Base-by-base conservation (phyloP, 2,113 vertebrate genomes). In the Melanerpes formicivorus region DNA sequence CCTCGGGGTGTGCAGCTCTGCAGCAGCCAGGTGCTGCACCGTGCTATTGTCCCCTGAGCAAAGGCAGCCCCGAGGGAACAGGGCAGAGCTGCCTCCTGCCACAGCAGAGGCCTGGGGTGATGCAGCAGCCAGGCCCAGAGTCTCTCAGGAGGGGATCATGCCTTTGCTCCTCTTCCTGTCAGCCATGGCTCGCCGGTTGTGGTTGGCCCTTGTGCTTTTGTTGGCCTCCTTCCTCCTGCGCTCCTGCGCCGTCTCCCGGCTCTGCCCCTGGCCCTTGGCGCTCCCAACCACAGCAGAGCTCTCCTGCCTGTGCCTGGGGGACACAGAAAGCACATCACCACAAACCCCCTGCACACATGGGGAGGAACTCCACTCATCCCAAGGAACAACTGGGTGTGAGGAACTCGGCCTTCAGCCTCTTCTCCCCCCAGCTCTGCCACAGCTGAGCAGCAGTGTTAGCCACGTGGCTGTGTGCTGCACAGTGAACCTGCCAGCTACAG, bases 121-220 rank as follows among this genome's bases (percentile, higher is more conserved):
- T 2, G 54, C 52, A 50, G 30, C 3, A 30, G 32, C 29, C 4
- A 21, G 1, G 2, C 7, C 0, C 3, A 37, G 55, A 2, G 32
- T 80, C 25, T 64, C 23, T 98, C 98, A 99, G 85, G 98, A 99
- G 0, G 99, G 99, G 94, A 99, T 99, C 99, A 99, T 99, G 96
- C 99, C 99, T 95, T 99, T 99, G 95, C 96, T 99, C 84, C 99
- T 98, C 92, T 99, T 99, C 75, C 98, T 98, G 97, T 99, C 99
- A 0, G 99, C 98, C 98, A 99, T 98, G 64, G 55, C 71, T 44
- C 99, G 98, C 1, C 99, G 98, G 95, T 97, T 99, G 93, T 99
- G 99, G 93, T 99, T 99, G 42, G 98, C 98, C 40, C 98, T 97
- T 0, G 96, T 93, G 34, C 98, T 97, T 93, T 99, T 99, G 97